These are phyloP conservation scores for Cephus pulcher DNA, from an alignment of 2,888 invertebrate genomes.

Conservation along the genomic window DNA sequence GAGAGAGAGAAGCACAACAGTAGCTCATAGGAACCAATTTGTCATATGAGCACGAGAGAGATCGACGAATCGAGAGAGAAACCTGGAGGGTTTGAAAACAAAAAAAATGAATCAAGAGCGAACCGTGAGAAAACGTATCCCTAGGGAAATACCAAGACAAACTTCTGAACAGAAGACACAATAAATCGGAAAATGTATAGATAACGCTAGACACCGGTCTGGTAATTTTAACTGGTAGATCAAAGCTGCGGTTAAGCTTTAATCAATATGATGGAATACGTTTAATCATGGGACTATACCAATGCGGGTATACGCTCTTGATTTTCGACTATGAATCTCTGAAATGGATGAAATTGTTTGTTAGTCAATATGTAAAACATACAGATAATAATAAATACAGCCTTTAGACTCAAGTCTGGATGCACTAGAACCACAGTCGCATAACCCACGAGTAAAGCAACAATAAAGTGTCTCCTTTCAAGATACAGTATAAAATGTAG, in stretches of 20 bases:
- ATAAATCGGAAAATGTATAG: not conserved
- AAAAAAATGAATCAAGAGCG: not conserved
- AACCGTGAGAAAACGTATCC: not conserved
- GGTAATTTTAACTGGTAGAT: not conserved
- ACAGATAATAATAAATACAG: constrained; percentile 31
- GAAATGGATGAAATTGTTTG: not conserved
- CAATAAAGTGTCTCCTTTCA: constrained; percentile 36
- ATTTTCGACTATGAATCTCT: not conserved
- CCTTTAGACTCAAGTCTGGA: constrained; percentile 37
- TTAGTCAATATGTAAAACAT: constrained; percentile 5
- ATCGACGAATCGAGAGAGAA: not conserved
- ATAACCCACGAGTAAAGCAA: constrained; percentile 54
- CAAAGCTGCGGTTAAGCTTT: not conserved
- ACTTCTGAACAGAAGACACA: not conserved
- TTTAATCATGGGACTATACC: not conserved
- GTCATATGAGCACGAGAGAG: not conserved
- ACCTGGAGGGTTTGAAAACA: not conserved
- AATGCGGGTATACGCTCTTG: not conserved
- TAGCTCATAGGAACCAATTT: too few relatives aligned
- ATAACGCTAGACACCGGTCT: not conserved
- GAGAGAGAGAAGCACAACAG: too few relatives aligned
- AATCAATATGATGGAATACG: not conserved
- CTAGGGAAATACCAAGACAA: not conserved
- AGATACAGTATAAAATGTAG: constrained; percentile 7
- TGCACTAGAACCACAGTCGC: constrained; percentile 53